Base-by-base conservation (phyloP, 2,797 vertebrate species). In the Chelmon rostratus region DNA sequence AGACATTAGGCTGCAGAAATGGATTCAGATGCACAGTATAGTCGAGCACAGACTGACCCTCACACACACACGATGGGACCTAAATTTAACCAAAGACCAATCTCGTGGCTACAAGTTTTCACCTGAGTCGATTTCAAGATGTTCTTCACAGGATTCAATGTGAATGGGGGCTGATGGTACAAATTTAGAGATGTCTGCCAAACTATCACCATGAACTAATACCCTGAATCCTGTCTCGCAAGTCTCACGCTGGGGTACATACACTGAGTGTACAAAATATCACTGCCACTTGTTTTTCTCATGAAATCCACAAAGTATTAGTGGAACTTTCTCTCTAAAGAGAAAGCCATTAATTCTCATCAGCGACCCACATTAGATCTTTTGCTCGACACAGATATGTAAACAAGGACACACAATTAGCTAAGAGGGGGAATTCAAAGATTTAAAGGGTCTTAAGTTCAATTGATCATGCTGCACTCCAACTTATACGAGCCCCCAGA, bases 21-120 rank as follows among this genome's bases (percentile, higher is more conserved):
- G 49, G 37, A 81, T 76, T 79, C 67, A 82, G 73, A 82, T 42
- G 10, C 72, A 84, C 50, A 83, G 69, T 78, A 53, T 3, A 58
- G 56, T 52, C 31, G 18, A 66, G 59, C 57, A 64, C 42, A 50
- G 54, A 52, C 66, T 63, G 58, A 53, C 8, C 66, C 38, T 23
- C 13, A 57, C 23, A 50, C 40, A 23, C 50, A 64, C 31, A 50
- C 23, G 37, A 38, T n/a, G 23, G 13, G 18, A 64, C 62, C 53
- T 68, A 25, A 64, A 72, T 49, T 35, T 44, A 28, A 58, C 15
- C 40, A 21, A 25, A 65, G 6, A 31, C 13, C 5, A 47, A 25
- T 50, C 25, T 38, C 38, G 19, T 1, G 28, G 54, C 15, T 33
- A 11, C 8, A 23, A 15, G 21, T 54, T 50, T 53, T 56, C 44